Percentiles rank a stretch among this genome's conserved stretches.
These are phyloP conservation scores for Trypoxylus dichotomus DNA, from an alignment of 1,140 invertebrate species.

Conservation along the genomic window DNA sequence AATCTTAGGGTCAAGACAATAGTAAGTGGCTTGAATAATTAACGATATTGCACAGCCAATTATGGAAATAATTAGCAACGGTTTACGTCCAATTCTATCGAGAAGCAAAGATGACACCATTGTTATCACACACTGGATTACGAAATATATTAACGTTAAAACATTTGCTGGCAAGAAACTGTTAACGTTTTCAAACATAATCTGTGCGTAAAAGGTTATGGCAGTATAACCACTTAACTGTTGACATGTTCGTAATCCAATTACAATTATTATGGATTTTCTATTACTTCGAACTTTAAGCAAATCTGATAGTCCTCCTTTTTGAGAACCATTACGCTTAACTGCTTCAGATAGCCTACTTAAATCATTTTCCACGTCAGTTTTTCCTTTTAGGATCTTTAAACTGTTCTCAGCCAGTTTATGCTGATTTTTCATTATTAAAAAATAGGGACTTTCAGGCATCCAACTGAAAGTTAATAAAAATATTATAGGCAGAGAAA, in stretches of 20 bases:
- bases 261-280: conserved; percentile 64
- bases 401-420: conserved; percentile 57
- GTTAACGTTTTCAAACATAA: conserved; percentile 62
- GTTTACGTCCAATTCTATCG: conserved; percentile 70
- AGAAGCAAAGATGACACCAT: conserved; percentile 65
- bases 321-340: conserved; percentile 57
- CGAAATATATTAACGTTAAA: conserved; percentile 61
- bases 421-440: conserved; percentile 60
- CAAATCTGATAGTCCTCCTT: conserved; percentile 60
- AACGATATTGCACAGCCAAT: conserved; percentile 59
- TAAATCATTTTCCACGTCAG: conserved; percentile 55
- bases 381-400: conserved; percentile 29
- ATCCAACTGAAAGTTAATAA: conserved; percentile 67
- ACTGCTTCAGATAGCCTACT: conserved; percentile 60
- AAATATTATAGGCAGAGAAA: conserved; percentile 62
- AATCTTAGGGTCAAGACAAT: conserved; percentile 57
- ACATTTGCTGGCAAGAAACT: conserved; percentile 39
- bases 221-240: conserved; percentile 77
- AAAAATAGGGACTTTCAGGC: conserved; percentile 79
- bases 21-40: conserved; percentile 62
- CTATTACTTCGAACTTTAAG: conserved; percentile 61
- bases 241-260: conserved; percentile 71
- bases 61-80: conserved; percentile 66
- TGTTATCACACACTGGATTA: conserved; percentile 67
- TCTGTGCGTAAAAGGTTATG: conserved; percentile 73